Conservation (phyloP, 2,113 vertebrate genomes). For the Lampris megalopsis region DNA sequence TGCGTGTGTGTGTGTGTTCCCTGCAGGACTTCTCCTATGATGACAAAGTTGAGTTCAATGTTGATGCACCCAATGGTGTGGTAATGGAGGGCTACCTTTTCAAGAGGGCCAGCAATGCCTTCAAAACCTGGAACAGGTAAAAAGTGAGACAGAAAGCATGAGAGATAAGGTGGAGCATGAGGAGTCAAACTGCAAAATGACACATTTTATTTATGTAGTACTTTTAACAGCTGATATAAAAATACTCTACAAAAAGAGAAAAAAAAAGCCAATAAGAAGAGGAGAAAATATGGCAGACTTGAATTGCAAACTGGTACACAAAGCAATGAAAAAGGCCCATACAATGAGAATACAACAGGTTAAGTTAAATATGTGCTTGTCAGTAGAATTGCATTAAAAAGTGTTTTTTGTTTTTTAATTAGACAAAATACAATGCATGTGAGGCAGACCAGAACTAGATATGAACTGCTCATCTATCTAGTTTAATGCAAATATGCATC, state of each 20-base stretch:
- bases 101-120: constrained; percentile 84
- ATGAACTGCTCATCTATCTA: not conserved
- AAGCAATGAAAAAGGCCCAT: not conserved
- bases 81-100: constrained; percentile 86
- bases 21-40: constrained; percentile 82
- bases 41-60: constrained; percentile 83
- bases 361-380: not conserved
- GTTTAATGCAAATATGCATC: too few species aligned
- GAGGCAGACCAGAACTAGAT: too few species aligned
- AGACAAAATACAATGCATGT: too few species aligned
- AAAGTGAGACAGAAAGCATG: not conserved
- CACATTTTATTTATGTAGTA: not conserved
- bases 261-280: not conserved
- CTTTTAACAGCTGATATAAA: not conserved
- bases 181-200: not conserved
- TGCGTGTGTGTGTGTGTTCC: not conserved
- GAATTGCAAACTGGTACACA: not conserved
- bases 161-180: not conserved
- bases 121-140: constrained; percentile 86
- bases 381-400: not conserved
- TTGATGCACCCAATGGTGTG: constrained; percentile 84
- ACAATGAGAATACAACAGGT: too few species aligned
- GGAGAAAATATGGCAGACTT: not conserved
- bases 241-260: too few species aligned
- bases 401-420: too few species aligned